These are phyloP conservation scores for Cyclura pinguis DNA, from an alignment of 2,797 vertebrate genomes.

Conservation along the genomic window DNA sequence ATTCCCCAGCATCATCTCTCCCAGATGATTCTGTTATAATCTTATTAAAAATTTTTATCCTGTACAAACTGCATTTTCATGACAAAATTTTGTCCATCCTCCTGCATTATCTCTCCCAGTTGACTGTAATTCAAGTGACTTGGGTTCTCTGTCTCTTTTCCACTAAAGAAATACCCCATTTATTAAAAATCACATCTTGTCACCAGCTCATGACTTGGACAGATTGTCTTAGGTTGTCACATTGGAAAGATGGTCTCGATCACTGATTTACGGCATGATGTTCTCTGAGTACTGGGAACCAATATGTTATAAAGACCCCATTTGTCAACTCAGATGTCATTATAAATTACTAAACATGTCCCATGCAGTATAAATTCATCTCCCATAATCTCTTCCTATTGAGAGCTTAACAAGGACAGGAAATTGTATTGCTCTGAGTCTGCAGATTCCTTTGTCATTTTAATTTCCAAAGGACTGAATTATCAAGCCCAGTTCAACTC, in stretches of 20 bases:
- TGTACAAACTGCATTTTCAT: conserved; percentile 58
- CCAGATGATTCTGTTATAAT: neutral
- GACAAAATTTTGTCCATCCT: conserved; percentile 43
- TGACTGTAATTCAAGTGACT: neutral
- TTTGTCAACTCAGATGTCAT: conserved; percentile 27
- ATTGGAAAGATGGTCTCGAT: conserved; percentile 18
- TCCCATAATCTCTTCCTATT: conserved; percentile 29
- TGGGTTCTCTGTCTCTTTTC: neutral
- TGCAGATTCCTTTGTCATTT: conserved; percentile 28
- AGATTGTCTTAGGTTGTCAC: neutral
- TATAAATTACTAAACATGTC: conserved; percentile 39
- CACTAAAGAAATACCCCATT: conserved; percentile 28
- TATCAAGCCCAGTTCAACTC: neutral
- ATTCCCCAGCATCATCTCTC: neutral
- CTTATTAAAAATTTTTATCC: too few relatives aligned
- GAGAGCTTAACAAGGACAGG: conserved; percentile 23
- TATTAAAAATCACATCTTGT: conserved; percentile 42
- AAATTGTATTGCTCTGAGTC: conserved; percentile 11
- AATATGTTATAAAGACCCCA: conserved; percentile 14
- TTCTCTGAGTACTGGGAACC: conserved; percentile 1
- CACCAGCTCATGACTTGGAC: conserved; percentile 34
- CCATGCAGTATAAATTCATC: conserved; percentile 34
- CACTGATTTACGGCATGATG: conserved; percentile 33
- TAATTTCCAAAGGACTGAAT: conserved; percentile 40
- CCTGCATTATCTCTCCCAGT: neutral